These are phyloP conservation scores for Chrysomela aeneicollis DNA, from an alignment of 2,888 invertebrate genomes.

Conservation along the genomic window DNA sequence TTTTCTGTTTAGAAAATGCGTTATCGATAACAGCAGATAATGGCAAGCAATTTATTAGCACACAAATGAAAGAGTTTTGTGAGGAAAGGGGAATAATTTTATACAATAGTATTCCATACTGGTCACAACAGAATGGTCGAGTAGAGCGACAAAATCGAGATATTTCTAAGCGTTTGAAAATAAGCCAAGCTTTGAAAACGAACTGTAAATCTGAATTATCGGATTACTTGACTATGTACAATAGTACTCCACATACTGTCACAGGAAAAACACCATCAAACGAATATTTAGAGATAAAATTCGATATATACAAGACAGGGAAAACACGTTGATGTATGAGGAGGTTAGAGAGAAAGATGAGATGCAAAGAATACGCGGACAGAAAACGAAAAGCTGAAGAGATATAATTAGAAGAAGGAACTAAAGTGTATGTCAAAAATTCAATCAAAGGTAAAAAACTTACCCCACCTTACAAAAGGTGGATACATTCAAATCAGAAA, in stretches of 20 bases:
- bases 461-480: slow-evolving; percentile 6
- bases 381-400: slow-evolving; percentile 7
- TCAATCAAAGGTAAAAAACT: slow-evolving; percentile 12
- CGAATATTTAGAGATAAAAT: slow-evolving; percentile 21
- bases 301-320: not conserved
- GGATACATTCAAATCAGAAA: not conserved
- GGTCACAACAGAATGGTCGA: slow-evolving; percentile 33
- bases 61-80: slow-evolving; percentile 38
- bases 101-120: slow-evolving; percentile 29
- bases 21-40: slow-evolving; percentile 39
- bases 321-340: not conserved
- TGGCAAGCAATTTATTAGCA: slow-evolving; percentile 39
- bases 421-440: slow-evolving; percentile 33
- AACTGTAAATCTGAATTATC: slow-evolving; percentile 16
- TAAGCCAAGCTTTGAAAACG: slow-evolving; percentile 24
- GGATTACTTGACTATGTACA: slow-evolving; percentile 32
- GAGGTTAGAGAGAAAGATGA: not conserved
- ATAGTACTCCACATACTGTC: slow-evolving; percentile 19
- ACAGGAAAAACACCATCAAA: slow-evolving; percentile 25
- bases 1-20: slow-evolving; percentile 37
- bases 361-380: slow-evolving; percentile 4
- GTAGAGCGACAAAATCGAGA: slow-evolving; percentile 47
- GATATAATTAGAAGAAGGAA: slow-evolving; percentile 5
- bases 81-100: slow-evolving; percentile 35
- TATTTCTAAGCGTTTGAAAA: slow-evolving; percentile 44